Evolutionary conservation across 2,888 invertebrate species (phyloP).

Genomic region (Lasius platythorax): DNA sequence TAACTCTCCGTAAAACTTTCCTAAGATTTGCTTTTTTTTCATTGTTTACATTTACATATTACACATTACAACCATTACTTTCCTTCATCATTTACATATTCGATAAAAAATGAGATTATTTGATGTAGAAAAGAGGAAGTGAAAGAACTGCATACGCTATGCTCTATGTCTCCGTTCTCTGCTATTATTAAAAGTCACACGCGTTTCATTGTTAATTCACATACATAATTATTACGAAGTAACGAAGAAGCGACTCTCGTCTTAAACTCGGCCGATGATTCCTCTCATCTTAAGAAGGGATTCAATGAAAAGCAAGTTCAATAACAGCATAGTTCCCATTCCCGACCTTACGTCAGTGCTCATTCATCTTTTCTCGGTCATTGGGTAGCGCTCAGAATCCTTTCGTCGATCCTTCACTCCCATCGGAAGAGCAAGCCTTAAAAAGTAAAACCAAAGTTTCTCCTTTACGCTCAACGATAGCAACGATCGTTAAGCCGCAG

Average conservation of each 20-base stretch:
- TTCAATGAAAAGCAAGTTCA: constrained; percentile 59
- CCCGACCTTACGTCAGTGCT: constrained; percentile 71
- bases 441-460: constrained; percentile 79
- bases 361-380: constrained; percentile 75
- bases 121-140: not conserved
- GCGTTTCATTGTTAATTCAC: not conserved
- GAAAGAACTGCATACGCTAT: not conserved
- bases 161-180: not conserved
- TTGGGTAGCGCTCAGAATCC: constrained; percentile 67
- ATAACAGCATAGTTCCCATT: constrained; percentile 41
- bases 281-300: constrained; percentile 56
- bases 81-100: constrained; percentile 5
- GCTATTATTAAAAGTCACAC: not conserved
- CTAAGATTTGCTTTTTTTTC: not conserved
- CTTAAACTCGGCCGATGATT: constrained; percentile 14
- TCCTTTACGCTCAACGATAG: constrained; percentile 61
- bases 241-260: constrained; percentile 25
- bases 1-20: not conserved
- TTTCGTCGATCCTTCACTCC: constrained; percentile 71
- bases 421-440: constrained; percentile 62
- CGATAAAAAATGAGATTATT: not conserved
- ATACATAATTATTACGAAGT: constrained; percentile 22
- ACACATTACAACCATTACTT: constrained; percentile 3
- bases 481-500: constrained; percentile 58
- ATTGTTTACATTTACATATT: constrained; percentile 1